Percentiles rank a stretch among this genome's conserved stretches.
Conservation (phyloP, 2,113 vertebrate species). For the Grammatotria lemairii region DNA sequence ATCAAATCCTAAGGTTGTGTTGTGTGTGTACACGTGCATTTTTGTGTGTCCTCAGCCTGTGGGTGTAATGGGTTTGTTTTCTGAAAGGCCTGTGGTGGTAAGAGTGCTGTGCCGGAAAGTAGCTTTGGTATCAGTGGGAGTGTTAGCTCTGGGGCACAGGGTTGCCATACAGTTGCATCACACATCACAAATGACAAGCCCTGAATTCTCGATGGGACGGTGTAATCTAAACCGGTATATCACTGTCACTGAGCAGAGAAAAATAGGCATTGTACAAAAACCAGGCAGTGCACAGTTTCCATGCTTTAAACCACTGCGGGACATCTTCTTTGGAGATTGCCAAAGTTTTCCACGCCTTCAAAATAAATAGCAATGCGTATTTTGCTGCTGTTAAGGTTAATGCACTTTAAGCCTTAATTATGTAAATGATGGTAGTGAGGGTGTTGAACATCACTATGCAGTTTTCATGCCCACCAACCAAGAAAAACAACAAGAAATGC, state of each 20-base stretch:
- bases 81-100: neutral
- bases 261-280: neutral
- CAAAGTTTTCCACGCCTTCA: neutral
- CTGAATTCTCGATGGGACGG: neutral
- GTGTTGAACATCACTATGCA: neutral
- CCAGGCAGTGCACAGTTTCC: neutral
- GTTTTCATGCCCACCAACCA: rapidly evolving
- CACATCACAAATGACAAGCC: constrained; percentile 13
- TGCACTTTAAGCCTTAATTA: neutral
- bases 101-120: neutral
- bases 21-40: neutral
- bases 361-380: neutral
- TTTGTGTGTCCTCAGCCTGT: neutral
- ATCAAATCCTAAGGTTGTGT: neutral
- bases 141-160: constrained; percentile 1
- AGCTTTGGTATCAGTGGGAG: neutral
- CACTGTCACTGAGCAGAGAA: neutral
- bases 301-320: neutral
- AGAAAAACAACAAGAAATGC: neutral
- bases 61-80: neutral
- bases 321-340: neutral
- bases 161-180: constrained; percentile 49
- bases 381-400: neutral
- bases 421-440: neutral
- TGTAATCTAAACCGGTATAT: neutral